These are phyloP conservation scores for Scyliorhinus canicula DNA, from an alignment of 2,797 vertebrate species.

Conservation along the genomic window DNA sequence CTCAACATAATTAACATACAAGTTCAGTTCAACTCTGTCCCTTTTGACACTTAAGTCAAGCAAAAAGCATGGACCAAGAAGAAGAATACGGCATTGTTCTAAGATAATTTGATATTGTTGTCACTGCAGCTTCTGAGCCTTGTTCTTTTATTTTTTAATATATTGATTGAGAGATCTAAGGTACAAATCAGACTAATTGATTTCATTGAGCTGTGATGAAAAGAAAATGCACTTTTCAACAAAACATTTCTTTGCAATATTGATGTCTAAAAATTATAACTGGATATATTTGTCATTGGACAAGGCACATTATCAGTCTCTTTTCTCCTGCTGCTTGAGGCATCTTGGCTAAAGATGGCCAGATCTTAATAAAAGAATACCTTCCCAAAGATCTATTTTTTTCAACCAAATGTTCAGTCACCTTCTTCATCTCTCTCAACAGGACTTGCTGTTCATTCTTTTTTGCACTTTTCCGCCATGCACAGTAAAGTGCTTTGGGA, in stretches of 20 bases:
- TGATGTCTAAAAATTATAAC: constrained; percentile 5
- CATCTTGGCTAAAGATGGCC: background rate
- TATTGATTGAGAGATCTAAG: constrained; percentile 44
- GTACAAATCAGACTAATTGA: constrained; percentile 43
- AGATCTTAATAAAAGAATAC: background rate
- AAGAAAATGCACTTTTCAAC: constrained; percentile 42
- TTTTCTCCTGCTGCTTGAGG: background rate
- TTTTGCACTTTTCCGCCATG: background rate
- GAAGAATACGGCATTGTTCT: background rate
- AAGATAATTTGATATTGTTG: constrained; percentile 46
- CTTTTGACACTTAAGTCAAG: background rate
- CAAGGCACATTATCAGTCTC: background rate
- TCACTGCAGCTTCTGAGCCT: constrained; percentile 40
- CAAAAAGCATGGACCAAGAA: background rate
- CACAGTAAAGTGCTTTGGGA: background rate
- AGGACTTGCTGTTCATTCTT: background rate
- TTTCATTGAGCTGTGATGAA: constrained; percentile 46
- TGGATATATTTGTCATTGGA: background rate
- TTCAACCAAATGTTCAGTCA: background rate
- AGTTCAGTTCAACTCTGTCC: background rate
- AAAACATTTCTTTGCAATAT: constrained; percentile 41
- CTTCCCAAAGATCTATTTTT: background rate
- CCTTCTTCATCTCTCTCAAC: background rate
- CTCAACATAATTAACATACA: background rate
- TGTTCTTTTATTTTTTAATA: constrained; percentile 44